phyloP scores from a whole-genome alignment of 23 tunicate species.

The Halocynthia aurantium region DNA sequence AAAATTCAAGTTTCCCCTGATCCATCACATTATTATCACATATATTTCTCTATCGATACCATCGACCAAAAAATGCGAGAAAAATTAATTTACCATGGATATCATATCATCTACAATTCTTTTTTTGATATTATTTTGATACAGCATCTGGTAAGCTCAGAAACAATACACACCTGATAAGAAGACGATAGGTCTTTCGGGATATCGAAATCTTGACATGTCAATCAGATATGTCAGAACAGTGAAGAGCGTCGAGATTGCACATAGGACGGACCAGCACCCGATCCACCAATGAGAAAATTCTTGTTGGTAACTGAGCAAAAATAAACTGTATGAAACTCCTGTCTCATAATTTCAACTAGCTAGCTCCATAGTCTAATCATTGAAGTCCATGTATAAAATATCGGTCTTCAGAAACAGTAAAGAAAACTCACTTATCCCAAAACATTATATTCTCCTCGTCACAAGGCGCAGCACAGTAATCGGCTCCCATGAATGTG shows the following conservation, averaged over 20 bases:
- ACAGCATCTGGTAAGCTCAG: neutral
- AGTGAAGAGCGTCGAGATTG: constrained; percentile 81
- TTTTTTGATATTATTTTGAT: too few species aligned
- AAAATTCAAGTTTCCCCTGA: too few species aligned
- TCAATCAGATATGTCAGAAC: constrained; percentile 88
- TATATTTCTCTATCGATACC: too few species aligned
- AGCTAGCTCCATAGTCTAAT: neutral
- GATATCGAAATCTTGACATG: constrained; percentile 78
- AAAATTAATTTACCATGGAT: too few species aligned
- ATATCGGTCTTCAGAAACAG: too few species aligned
- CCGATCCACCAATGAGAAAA: constrained; percentile 62
- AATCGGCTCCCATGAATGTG: constrained; percentile 49
- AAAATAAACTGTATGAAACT: neutral
- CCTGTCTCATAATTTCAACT: neutral
- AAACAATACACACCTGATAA: constrained; percentile 51
- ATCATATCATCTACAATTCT: too few species aligned
- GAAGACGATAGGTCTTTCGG: constrained; percentile 91
- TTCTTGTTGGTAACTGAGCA: constrained; percentile 16
- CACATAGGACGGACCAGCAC: constrained; percentile 74
- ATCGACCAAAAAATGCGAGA: too few species aligned
- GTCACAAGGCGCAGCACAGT: constrained; percentile 92
- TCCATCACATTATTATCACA: too few species aligned
- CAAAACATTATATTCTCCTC: constrained; percentile 46
- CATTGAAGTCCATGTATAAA: neutral
- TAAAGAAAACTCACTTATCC: constrained; percentile 38